phyloP scores from a whole-genome alignment of 2,797 vertebrate species.

The Lagodon rhomboides region DNA sequence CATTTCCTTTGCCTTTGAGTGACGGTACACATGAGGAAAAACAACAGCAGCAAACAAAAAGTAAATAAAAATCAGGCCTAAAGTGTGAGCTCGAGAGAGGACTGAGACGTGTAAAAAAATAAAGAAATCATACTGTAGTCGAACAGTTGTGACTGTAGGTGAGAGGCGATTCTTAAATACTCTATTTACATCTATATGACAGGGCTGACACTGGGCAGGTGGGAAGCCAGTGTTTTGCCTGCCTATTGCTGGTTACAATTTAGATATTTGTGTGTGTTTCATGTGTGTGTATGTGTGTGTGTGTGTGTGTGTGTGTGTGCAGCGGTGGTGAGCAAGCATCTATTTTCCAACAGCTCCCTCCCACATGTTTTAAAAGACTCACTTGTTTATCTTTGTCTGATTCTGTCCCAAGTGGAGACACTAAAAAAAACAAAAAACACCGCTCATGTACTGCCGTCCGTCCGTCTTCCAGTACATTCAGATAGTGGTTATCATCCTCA shows the following conservation, averaged over 20 bases:
- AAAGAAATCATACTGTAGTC: conserved; percentile 78
- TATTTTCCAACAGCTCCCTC: conserved; percentile 48
- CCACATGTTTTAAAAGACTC: conserved; percentile 45
- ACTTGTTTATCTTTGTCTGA: conserved; percentile 36
- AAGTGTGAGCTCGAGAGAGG: conserved; percentile 60
- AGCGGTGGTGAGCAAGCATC: conserved; percentile 66
- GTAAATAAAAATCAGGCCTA: conserved; percentile 12
- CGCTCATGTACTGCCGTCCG: conserved; percentile 43
- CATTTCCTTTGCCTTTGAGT: conserved; percentile 47
- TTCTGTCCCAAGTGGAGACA: conserved; percentile 46
- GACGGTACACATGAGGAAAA: conserved; percentile 33
- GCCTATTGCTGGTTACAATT: conserved; percentile 86
- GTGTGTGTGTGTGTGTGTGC: conserved; percentile 33
- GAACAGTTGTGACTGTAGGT: conserved; percentile 74
- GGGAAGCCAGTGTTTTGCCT: conserved; percentile 64
- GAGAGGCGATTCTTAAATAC: conserved; percentile 71
- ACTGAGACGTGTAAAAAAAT: conserved; percentile 80
- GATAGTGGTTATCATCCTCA: conserved; percentile 68
- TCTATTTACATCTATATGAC: conserved; percentile 81
- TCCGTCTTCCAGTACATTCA: conserved; percentile 76
- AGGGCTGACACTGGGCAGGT: conserved; percentile 72
- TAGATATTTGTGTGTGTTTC: conserved; percentile 69
- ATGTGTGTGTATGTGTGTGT: conserved; percentile 38
- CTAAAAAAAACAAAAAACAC: conserved; percentile 27
- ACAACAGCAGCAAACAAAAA: not conserved